phyloP scores from a whole-genome alignment of 2,888 invertebrate species.

The Norana najaformis region DNA sequence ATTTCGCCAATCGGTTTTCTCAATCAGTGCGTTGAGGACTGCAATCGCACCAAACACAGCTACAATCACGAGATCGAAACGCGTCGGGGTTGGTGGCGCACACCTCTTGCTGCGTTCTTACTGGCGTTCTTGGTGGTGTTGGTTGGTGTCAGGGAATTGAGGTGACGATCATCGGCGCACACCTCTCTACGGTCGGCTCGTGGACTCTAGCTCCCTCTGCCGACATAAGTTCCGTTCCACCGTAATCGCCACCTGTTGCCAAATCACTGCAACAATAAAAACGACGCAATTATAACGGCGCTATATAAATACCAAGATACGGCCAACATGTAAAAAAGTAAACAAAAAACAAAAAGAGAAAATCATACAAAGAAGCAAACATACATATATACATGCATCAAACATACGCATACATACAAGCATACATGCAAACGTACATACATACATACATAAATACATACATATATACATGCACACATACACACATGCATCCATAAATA shows the following conservation, averaged over 20 bases:
- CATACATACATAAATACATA: too few relatives aligned
- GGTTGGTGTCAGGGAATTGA: neutral
- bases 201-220: neutral
- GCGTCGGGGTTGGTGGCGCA: neutral
- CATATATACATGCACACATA: neutral
- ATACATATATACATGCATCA: too few relatives aligned
- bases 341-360: too few relatives aligned
- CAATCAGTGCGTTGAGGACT: neutral
- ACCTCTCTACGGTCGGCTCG: neutral
- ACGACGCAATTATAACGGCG: neutral
- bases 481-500: neutral
- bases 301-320: neutral
- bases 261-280: neutral
- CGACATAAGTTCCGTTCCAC: neutral
- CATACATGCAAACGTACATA: too few relatives aligned
- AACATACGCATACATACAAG: too few relatives aligned
- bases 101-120: neutral
- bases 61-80: neutral
- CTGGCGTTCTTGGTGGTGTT: neutral
- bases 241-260: constrained; percentile 4
- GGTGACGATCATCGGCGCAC: neutral
- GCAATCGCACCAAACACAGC: neutral
- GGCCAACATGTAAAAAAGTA: too few relatives aligned
- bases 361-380: too few relatives aligned
- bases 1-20: neutral